A percentile compares a stretch with the other conserved stretches of the same genome.
These are phyloP conservation scores for Forbesichthys papilliferus DNA, from an alignment of 2,113 vertebrate genomes.

Conservation along the genomic window DNA sequence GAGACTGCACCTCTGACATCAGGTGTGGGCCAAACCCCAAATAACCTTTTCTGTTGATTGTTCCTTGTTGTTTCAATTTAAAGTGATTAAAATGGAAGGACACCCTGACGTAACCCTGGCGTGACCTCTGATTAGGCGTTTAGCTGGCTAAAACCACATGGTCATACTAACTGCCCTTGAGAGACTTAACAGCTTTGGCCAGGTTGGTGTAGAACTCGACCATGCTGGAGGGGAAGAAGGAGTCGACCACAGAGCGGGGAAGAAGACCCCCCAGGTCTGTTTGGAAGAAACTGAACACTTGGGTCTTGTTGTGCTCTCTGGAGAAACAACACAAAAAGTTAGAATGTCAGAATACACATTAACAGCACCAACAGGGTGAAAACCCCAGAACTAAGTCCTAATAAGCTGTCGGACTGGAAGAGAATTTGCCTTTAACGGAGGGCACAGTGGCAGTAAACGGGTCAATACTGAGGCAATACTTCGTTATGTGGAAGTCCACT, in stretches of 20 bases:
- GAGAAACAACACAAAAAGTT: conserved; percentile 11
- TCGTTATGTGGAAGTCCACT: no score
- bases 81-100: background rate
- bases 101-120: background rate
- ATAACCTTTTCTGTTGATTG: background rate
- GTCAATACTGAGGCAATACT: no score
- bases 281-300: conserved; percentile 91
- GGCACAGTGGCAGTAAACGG: no score
- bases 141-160: background rate
- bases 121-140: background rate
- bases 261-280: conserved; percentile 90
- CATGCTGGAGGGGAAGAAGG: conserved; percentile 94
- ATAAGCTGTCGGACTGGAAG: no score
- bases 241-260: conserved; percentile 88
- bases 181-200: conserved; percentile 78
- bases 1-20: conserved; percentile 3
- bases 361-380: no score
- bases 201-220: conserved; percentile 87
- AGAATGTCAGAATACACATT: background rate
- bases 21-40: conserved; percentile 1
- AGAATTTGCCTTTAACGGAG: no score
- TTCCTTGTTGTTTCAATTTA: background rate
- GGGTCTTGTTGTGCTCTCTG: conserved; percentile 86
- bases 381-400: no score
- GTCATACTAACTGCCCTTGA: conserved; percentile 66